Conservation (phyloP, 2,888 invertebrate species). For the Trichacis sp. region DNA sequence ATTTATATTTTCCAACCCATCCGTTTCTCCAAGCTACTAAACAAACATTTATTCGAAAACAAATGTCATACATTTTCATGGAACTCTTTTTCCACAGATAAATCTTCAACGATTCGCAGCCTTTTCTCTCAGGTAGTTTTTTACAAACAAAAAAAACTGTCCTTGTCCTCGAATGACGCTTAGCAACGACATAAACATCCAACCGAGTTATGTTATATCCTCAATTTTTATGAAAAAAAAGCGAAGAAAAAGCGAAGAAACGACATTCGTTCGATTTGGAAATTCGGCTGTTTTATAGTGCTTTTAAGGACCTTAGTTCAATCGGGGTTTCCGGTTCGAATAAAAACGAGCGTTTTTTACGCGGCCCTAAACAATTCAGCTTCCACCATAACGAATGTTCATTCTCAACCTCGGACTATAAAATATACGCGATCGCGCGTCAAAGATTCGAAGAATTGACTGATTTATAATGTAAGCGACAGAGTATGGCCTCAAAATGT, state of each 20-base stretch:
- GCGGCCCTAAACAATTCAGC: constrained; percentile 1
- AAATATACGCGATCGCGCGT: constrained; percentile 3
- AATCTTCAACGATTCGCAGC: background rate
- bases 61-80: no score
- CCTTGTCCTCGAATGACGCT: background rate
- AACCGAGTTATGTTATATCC: background rate
- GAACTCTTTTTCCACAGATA: no score
- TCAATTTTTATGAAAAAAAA: background rate
- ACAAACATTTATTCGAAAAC: background rate
- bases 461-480: background rate
- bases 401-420: constrained; percentile 2
- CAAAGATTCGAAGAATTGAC: constrained; percentile 4
- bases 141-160: background rate
- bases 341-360: background rate
- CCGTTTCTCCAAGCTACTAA: background rate
- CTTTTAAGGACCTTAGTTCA: background rate
- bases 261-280: background rate
- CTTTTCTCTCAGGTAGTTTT: no score
- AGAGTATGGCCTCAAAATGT: constrained; percentile 3
- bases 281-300: background rate
- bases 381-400: background rate
- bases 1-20: no score
- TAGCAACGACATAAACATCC: background rate
- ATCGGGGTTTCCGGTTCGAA: constrained; percentile 4
- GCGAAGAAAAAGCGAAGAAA: background rate